phyloP scores from a whole-genome alignment of 2,113 vertebrate species.

The Cyanoderma ruficeps region DNA sequence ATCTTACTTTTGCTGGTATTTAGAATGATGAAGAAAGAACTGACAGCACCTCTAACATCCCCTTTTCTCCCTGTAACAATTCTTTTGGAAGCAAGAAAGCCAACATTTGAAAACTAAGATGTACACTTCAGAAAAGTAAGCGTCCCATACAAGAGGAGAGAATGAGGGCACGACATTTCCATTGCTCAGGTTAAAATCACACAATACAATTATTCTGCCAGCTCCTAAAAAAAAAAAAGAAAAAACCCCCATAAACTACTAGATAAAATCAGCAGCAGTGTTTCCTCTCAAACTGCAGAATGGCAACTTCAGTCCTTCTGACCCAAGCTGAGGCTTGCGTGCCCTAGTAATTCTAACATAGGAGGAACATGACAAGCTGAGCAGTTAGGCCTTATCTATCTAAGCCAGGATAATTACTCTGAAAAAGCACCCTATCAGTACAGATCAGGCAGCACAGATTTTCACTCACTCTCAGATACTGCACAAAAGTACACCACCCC shows the following conservation, averaged over 20 bases:
- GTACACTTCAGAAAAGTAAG: not conserved
- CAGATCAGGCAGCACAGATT: not conserved
- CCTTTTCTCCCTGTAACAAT: not conserved
- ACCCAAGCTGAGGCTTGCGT: not conserved
- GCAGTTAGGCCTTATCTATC: not conserved
- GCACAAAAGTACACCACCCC: not conserved
- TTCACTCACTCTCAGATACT: not conserved
- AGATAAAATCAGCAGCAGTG: not conserved
- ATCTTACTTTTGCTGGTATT: not conserved
- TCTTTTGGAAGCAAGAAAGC: not conserved
- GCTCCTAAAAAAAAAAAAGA: not conserved
- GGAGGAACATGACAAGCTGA: not conserved
- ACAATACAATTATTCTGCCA: not conserved
- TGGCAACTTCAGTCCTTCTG: not conserved
- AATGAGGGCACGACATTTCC: not conserved
- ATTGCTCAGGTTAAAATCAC: not conserved
- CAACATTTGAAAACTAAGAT: not conserved
- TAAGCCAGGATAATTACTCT: not conserved
- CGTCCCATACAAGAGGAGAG: not conserved
- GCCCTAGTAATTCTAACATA: not conserved
- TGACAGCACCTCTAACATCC: not conserved
- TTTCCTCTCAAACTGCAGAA: not conserved
- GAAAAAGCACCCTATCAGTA: not conserved
- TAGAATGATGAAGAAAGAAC: not conserved
- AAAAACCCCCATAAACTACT: not conserved